A percentile compares a stretch with the other conserved stretches of the same genome.
phyloP scores from a whole-genome alignment of 2,888 invertebrate species.

The Ferdinandea cuprea region DNA sequence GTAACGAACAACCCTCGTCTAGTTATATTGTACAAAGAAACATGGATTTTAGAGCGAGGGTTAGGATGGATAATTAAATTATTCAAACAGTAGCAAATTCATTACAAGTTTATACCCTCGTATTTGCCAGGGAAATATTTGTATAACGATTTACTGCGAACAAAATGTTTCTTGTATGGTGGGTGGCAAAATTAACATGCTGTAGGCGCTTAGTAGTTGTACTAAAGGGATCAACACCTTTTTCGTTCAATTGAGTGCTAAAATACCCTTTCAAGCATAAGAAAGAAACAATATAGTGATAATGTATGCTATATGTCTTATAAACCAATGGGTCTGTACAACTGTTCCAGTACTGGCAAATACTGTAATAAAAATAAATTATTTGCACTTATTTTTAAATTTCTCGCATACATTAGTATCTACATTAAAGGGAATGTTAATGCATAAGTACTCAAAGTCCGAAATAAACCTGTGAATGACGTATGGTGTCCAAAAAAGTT shows the following conservation, averaged over 20 bases:
- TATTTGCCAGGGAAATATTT: slow-evolving; percentile 57
- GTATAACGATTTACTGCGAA: slow-evolving; percentile 35
- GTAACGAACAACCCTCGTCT: slow-evolving; percentile 23
- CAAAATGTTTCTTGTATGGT: slow-evolving; percentile 41
- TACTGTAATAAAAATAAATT: too few species aligned
- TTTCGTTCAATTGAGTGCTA: slow-evolving; percentile 20
- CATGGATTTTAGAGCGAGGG: slow-evolving; percentile 46
- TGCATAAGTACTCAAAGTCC: too few species aligned
- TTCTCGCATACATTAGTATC: too few species aligned
- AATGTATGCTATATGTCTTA: slow-evolving; percentile 48
- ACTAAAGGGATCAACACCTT: slow-evolving; percentile 57
- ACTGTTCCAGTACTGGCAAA: neutral
- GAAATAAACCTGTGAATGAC: too few species aligned
- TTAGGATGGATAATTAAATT: slow-evolving; percentile 52
- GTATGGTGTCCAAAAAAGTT: too few species aligned
- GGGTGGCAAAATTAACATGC: slow-evolving; percentile 24
- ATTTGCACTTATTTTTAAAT: too few species aligned
- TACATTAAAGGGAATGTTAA: too few species aligned
- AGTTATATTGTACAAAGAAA: slow-evolving; percentile 38
- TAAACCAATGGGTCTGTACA: neutral
- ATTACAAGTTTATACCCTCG: slow-evolving; percentile 59
- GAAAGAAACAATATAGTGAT: slow-evolving; percentile 9
- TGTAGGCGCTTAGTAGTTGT: slow-evolving; percentile 46
- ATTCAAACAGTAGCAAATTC: slow-evolving; percentile 60
- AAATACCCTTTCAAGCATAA: slow-evolving; percentile 8